Base-by-base conservation (phyloP, 2,888 invertebrate genomes). In the Pyrocoelia pectoralis region DNA sequence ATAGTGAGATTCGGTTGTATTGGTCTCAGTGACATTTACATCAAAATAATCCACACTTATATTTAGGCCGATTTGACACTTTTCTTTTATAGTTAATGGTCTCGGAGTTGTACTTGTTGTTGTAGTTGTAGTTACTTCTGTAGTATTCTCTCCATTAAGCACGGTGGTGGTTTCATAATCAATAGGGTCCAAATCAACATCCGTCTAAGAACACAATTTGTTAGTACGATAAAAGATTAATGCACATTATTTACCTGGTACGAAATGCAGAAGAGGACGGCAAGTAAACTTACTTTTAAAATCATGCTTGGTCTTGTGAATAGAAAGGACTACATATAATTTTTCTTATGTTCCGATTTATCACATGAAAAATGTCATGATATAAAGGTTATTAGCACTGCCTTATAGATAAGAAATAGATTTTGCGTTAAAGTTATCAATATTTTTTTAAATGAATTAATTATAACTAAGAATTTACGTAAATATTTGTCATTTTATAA, bases 301-400 rank as follows among this genome's bases (percentile, higher is more conserved):
- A 8, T 46, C 46, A 46, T 46, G n/a, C n/a, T 46, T 18, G 17
- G 24, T 24, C 4, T 24, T 24, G 6, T 6, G 24, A 24, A 24
- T 3, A 46, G 15, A 17, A 10, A 18, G 10, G 17, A 46, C 46
- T 46, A n/a, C 46, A 46, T 33, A 33, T n/a, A 33, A 33, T 46
- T 46, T 46, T 46, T 46, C 46, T 46, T 17, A 17, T 46, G 3
- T 46, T 17, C 17, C 15, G 6, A 2, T 17, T 46, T 18, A 9
- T 18, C 2, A 9, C 4, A n/a, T 9, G n/a, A 41, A 46, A 17
- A 46, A 46, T 2, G 5, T 46, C 19, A n/a, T n/a, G 46, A 17
- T 17, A 46, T 46, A 17, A 17, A 46, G 46, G 46, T 46, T 46
- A 46, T 46, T 46, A n/a, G 46, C 46, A 46, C 46, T 18, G 10